Base-by-base conservation (phyloP, 1,140 invertebrate species). In the Ceratina calcarata region DNA sequence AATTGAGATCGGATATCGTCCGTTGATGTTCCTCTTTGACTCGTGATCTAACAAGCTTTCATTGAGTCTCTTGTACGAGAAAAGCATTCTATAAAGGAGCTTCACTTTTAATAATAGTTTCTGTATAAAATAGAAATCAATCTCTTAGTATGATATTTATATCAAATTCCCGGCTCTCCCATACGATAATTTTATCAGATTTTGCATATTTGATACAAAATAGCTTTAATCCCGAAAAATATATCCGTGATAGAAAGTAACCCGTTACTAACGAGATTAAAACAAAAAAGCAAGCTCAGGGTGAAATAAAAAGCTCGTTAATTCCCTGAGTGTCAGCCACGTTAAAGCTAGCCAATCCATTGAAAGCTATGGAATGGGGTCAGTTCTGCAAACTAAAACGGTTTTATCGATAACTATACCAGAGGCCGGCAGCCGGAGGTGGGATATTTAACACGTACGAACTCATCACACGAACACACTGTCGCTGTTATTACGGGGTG, bases 301-400 rank as follows among this genome's bases (percentile, higher is more conserved):
- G 69, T 58, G 37, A 71, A 73, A 62, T 80, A n/a, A 73, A 71
- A 67, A 37, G 20, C 13, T 60, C 51, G 69, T 84, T 85, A 81
- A 84, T 84, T 73, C 55, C 61, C 37, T 55, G 18, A 8, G 24
- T 67, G 58, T 69, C 51, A 37, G 15, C n/a, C 49, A 22, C 16
- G 62, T 85, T 68, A 65, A 64, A 22, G 64, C 64, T 71, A 62
- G 53, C 27, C 74, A 60, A 80, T 85, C 37, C 24, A 61, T n/a
- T 20, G 51, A 71, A 64, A 71, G 22, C n/a, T 49, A 37, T 6
- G 66, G 57, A 81, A 85, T 51, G 32, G 51, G 60, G 64, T 85
- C 73, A 81, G 78, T 80, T 78, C 51, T 12, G 58, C 81, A 76
- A 68, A 77, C 82, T 84, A 77, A 84, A 84, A 81, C 58, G 62